Conservation (phyloP, 2,888 invertebrate species). For the Orchestes rusci region DNA sequence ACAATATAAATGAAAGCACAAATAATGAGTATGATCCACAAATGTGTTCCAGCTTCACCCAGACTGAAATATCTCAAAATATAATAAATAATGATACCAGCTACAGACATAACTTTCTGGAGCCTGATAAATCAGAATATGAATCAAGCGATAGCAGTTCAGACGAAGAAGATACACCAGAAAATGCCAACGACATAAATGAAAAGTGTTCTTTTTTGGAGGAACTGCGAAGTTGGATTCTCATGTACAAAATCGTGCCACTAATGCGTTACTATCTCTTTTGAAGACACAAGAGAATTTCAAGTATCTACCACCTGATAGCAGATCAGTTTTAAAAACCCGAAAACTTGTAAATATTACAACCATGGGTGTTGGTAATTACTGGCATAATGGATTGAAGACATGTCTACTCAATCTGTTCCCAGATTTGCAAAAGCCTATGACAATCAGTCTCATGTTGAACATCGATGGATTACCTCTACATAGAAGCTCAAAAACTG, state of each 20-base stretch:
- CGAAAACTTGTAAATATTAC: slow-evolving; percentile 13
- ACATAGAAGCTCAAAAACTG: slow-evolving; percentile 6
- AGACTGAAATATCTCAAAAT: no score
- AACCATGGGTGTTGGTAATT: slow-evolving; percentile 13
- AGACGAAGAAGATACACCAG: no score
- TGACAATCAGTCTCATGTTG: slow-evolving; percentile 10
- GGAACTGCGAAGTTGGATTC: background rate
- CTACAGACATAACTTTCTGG: no score
- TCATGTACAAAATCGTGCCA: background rate
- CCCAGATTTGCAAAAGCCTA: slow-evolving; percentile 8
- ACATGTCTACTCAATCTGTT: slow-evolving; percentile 9
- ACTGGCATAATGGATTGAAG: slow-evolving; percentile 22
- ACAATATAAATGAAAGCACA: no score
- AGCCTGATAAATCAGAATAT: no score
- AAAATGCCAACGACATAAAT: no score
- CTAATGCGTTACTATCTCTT: background rate
- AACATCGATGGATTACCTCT: slow-evolving; percentile 15
- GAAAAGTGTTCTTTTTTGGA: background rate
- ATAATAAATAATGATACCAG: no score
- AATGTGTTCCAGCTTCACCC: no score
- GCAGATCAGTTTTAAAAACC: slow-evolving; percentile 20
- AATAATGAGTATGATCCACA: no score
- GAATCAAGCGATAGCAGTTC: no score
- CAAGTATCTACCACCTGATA: slow-evolving; percentile 12
- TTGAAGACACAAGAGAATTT: background rate